Conservation (phyloP, 2,888 invertebrate species). For the Therioaphis trifolii region DNA sequence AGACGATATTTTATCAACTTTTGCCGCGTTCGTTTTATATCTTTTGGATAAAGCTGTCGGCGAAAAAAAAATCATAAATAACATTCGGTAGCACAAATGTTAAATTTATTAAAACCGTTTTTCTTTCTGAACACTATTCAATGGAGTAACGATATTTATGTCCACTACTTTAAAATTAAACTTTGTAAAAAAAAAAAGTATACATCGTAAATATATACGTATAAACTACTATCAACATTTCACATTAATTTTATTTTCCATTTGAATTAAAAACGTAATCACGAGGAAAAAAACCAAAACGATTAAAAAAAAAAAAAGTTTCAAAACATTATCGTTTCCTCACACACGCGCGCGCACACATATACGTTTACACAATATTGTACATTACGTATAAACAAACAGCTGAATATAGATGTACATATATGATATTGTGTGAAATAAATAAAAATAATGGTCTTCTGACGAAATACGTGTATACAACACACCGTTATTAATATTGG, state of each 20-base stretch:
- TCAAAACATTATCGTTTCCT: background rate
- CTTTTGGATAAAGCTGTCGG: background rate
- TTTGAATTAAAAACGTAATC: conserved; percentile 26
- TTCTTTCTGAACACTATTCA: background rate
- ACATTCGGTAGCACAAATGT: background rate
- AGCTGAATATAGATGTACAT: background rate
- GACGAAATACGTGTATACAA: too few relatives aligned
- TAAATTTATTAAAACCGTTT: background rate
- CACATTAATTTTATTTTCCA: conserved; percentile 1
- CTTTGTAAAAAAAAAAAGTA: background rate
- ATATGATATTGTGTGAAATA: too few relatives aligned
- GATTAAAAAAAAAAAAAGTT: conserved; percentile 37
- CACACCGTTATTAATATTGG: too few relatives aligned
- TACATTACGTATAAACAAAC: background rate
- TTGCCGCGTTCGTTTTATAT: background rate
- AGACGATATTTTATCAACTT: background rate
- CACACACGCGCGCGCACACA: background rate
- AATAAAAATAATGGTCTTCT: too few relatives aligned
- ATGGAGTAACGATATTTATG: background rate
- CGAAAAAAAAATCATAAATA: too few relatives aligned
- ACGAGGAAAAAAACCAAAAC: too few relatives aligned
- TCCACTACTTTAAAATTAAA: conserved; percentile 20
- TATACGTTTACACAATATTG: too few relatives aligned
- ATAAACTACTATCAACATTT: conserved; percentile 1
- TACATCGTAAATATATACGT: too few relatives aligned